Base-by-base conservation (phyloP, 2,113 vertebrate species). In the Chamaea fasciata region DNA sequence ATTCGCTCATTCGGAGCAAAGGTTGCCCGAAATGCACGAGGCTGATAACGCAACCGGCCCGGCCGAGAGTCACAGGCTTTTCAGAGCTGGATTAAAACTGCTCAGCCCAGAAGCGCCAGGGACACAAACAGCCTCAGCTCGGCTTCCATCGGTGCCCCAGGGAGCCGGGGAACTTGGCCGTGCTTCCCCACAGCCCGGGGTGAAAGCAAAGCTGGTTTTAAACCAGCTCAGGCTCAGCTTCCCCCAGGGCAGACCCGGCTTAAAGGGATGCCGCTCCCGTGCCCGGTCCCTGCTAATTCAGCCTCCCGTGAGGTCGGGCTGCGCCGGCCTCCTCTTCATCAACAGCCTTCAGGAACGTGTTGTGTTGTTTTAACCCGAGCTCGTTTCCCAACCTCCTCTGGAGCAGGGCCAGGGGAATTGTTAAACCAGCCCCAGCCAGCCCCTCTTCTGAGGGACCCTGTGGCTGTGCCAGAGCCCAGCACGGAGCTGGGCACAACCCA, bases 341-440 rank as follows among this genome's bases (percentile, higher is more conserved):
- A 90, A 30, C 75, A 89, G 3, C 50, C 20, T 4, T 79, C 41
- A 76, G 88, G 74, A 94, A 28, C 33, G 7, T 30, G 88, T 52
- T 56, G 75, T 95, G 94, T 83, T 95, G 76, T 80, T 87, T 94
- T 96, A 96, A 93, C 94, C 90, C 82, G 62, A 60, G 57, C 64
- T 80, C 63, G 17, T 95, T 96, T 95, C 94, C 94, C 92, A 96
- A 33, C 83, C 95, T 73, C 26, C 42, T 85, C 88, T 91, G 92
- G 90, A 94, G 59, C 41, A 7, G 28, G 65, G 67, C 90, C 94
- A 86, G 75, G n/a, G 88, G n/a, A 90, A 76, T 41, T 96, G 68
- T 95, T 86, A 33, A 94, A 83, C 67, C 9, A 4, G 82, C 41
- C 37, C 57, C 70, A 59, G 78, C 30, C 84, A 85, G 94, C 69